phyloP scores from a whole-genome alignment of 2,888 invertebrate species.

The Coecobrya sp. region DNA sequence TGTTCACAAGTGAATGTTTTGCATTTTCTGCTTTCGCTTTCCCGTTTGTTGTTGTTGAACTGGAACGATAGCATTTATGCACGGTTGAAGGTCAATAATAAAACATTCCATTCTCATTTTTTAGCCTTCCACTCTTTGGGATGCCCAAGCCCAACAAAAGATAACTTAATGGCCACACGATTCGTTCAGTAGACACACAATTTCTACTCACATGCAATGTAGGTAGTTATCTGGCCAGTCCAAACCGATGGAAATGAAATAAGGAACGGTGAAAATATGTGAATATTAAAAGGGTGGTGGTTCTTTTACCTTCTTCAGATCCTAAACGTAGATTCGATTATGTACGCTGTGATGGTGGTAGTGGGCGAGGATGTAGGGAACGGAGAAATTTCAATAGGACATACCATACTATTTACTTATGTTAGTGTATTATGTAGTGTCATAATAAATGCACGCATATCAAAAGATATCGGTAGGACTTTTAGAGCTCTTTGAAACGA shows the following conservation, averaged over 20 bases:
- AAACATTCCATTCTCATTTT: slow-evolving; percentile 38
- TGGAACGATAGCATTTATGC: slow-evolving; percentile 11
- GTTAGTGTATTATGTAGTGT: not conserved
- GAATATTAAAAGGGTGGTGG: slow-evolving; percentile 35
- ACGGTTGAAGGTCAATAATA: slow-evolving; percentile 32
- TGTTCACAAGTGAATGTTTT: slow-evolving; percentile 12
- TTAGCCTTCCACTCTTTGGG: not conserved
- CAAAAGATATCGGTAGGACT: not conserved
- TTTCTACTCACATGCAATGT: too few relatives aligned
- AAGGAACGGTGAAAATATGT: slow-evolving; percentile 6
- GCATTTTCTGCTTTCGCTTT: slow-evolving; percentile 32
- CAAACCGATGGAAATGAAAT: not conserved
- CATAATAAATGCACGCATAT: slow-evolving; percentile 18
- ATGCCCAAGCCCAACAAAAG: not conserved
- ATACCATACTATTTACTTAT: not conserved
- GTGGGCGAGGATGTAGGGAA: not conserved
- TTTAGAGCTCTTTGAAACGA: not conserved
- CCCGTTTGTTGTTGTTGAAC: not conserved
- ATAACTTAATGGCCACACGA: slow-evolving; percentile 19
- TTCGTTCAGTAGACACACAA: slow-evolving; percentile 22
- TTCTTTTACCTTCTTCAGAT: slow-evolving; percentile 27
- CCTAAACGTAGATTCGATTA: not conserved
- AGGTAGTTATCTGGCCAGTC: not conserved
- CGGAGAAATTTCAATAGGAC: not conserved
- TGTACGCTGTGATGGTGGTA: slow-evolving; percentile 24